Percentiles rank a stretch among this genome's conserved stretches.
Evolutionary conservation across 2,113 vertebrate genomes (phyloP).

Genomic region (Eolophus roseicapilla): DNA sequence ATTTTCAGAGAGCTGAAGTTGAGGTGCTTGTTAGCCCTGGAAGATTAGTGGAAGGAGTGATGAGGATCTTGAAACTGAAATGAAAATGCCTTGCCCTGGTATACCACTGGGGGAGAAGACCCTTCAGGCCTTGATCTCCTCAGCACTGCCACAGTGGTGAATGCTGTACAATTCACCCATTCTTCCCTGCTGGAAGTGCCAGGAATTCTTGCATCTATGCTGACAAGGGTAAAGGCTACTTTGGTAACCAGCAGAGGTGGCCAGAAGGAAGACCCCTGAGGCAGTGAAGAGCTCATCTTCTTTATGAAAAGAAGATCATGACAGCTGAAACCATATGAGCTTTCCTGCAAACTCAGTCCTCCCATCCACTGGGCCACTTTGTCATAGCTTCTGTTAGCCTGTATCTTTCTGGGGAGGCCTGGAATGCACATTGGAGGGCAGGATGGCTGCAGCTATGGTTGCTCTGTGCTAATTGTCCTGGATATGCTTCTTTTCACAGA

Average conservation of each 20-base stretch:
- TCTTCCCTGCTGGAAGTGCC: neutral
- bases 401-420: neutral
- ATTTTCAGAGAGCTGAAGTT: neutral
- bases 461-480: neutral
- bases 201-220: neutral
- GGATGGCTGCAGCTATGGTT: neutral
- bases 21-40: neutral
- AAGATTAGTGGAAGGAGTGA: neutral
- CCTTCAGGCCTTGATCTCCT: neutral
- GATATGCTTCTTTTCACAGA: conserved; percentile 75
- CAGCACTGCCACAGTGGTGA: neutral
- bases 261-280: neutral
- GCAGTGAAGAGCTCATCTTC: neutral
- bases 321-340: neutral
- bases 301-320: neutral
- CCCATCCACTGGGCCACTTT: neutral
- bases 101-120: neutral
- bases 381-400: neutral
- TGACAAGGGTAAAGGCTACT: neutral
- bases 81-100: neutral
- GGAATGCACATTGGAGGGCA: accelerated
- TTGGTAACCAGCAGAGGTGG: neutral
- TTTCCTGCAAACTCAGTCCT: neutral
- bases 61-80: neutral
- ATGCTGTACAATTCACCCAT: accelerated